Base-by-base conservation (phyloP, 2,797 vertebrate species). In the Mareca penelope region DNA sequence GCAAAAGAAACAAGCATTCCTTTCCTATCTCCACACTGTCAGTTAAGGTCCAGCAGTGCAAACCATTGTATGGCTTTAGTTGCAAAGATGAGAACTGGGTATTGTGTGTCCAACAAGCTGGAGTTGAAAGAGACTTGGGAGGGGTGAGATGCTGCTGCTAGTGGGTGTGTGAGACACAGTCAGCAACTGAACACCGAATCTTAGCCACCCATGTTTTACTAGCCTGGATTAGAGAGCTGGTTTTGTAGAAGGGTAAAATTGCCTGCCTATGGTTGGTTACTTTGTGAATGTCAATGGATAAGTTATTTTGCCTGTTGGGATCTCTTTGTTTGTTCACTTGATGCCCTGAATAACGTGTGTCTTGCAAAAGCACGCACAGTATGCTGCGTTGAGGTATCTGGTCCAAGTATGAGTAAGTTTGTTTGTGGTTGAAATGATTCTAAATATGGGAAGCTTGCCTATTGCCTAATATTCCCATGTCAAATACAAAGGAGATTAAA, bases 401-500 rank as follows among this genome's bases (percentile, higher is more conserved):
- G 72, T 82, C 81, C 76, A 83, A 87, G 72, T 78, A 57, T 92
- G 90, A 95, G 89, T 93, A 93, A 89, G 46, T 92, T 82, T 93
- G 92, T 60, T 85, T 94, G 92, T 60, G 82, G 92, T 64, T 92
- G 87, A 95, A 92, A 48, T 88, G 73, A 76, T 91, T 89, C 88
- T 95, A 88, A 94, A 86, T 92, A 85, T 63, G 76, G 80, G 93
- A 93, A 83, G 80, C 85, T 84, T 89, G 85, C 92, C 80, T 85
- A 48, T 75, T 95, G 90, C 87, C 82, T 84, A 81, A 76, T 91
- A 79, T 88, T 95, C 87, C 72, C 82, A 71, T 63, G 90, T 71
- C 59, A 81, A 55, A 81, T 78, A 91, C 85, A 93, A 91, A 63
- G 79, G 72, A 83, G 87, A 83, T 89, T 70, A 93, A 94, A 81